Evolutionary conservation across 2,888 invertebrate species (phyloP), one percentile per base, ranked within the genome.

Genomic region (Lacanobia oleracea): DNA sequence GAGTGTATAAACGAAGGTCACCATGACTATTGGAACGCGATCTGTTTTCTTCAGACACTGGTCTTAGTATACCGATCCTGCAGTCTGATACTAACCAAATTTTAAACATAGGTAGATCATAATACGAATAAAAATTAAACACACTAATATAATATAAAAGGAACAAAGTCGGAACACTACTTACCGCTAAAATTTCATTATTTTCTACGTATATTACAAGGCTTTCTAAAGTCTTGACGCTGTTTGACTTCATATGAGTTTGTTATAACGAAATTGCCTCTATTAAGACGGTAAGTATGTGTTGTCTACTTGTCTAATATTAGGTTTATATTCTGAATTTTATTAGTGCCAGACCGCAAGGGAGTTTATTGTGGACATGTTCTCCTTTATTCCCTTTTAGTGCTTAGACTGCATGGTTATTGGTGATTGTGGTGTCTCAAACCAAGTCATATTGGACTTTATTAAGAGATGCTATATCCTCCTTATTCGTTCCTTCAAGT

Each of bases 231-330:
- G 81, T 59, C 80, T 79, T 71, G 54, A 59, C 77, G 57, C 27
- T 79, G 77, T 79, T 81, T 81, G 81, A 66, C 66, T 76, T 63
- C 66, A 72, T 81, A 81, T 77, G 79, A 79, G 79, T 76, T 81
- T 79, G 81, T 79, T 79, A 77, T 71, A 60, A 71, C 81, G 54
- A 79, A 76, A 81, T 76, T 81, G 81, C 81, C 77, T 71, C 66
- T 71, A 80, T 80, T 75, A 76, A 81, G 62, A 73, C 73, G 43
- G 48, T 64, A 75, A 51, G 80, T 80, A 68, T 65, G 65, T 76
- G 65, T 81, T 66, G 43, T 71, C 61, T 81, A 69, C 65, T 81
- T 66, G 50, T 71, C 56, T 81, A 69, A 81, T 54, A 66, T 66
- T 62, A 76, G 43, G 37, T 57, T 27, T 70, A 57, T 59, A 40